Evolutionary conservation across 2,797 vertebrate genomes (phyloP).

Genomic region (Microcaecilia unicolor): DNA sequence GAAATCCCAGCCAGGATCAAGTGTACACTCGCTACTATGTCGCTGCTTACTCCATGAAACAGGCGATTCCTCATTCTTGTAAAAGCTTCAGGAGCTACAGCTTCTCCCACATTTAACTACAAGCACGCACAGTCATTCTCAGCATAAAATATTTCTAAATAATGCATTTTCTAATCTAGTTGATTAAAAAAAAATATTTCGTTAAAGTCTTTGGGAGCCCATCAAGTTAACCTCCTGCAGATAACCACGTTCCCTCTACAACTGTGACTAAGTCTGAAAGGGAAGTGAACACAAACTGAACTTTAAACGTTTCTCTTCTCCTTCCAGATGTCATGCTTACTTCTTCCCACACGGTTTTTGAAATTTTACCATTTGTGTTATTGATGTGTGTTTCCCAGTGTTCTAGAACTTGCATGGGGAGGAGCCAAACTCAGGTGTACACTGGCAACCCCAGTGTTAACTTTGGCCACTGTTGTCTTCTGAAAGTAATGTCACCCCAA

Average conservation of each 20-base stretch:
- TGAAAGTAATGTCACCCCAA: conserved; percentile 30
- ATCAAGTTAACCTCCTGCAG: conserved; percentile 47
- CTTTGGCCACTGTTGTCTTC: conserved; percentile 28
- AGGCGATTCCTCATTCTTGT: conserved; percentile 40
- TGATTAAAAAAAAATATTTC: conserved; percentile 61
- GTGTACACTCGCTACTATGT: conserved; percentile 29
- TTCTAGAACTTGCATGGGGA: conserved; percentile 31
- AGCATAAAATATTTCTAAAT: conserved; percentile 66
- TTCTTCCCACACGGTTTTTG: conserved; percentile 15
- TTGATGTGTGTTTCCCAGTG: conserved; percentile 17
- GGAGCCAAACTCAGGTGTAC: conserved; percentile 35
- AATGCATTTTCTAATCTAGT: conserved; percentile 64
- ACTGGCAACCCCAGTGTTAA: conserved; percentile 28
- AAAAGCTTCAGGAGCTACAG: conserved; percentile 50
- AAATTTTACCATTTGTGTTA: conserved; percentile 13
- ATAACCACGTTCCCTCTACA: conserved; percentile 50
- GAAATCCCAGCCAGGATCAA: conserved; percentile 8
- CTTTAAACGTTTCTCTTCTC: conserved; percentile 28
- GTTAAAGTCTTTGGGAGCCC: conserved; percentile 66
- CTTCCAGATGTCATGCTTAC: conserved; percentile 31
- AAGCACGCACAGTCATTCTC: conserved; percentile 62
- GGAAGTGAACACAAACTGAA: conserved; percentile 44
- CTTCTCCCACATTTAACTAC: conserved; percentile 59
- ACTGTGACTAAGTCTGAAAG: conserved; percentile 44
- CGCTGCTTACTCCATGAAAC: conserved; percentile 27